phyloP scores from a whole-genome alignment of 2,113 vertebrate genomes.

The Ptyas mucosa region DNA sequence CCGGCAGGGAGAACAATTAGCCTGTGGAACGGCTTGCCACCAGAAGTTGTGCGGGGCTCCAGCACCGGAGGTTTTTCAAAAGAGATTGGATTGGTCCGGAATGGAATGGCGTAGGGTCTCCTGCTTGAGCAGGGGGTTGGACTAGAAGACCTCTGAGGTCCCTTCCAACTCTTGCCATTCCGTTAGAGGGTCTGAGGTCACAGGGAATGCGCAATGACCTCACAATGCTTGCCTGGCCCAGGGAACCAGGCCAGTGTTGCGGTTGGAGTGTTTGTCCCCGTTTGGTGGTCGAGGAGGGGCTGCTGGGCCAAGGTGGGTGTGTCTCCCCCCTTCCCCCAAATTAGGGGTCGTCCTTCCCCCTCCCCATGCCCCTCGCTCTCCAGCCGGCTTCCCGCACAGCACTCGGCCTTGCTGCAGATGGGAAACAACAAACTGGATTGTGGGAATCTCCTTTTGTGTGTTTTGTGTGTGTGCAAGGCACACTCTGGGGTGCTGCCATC shows the following conservation, averaged over 20 bases:
- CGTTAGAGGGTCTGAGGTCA: neutral
- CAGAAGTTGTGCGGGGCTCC: too few species aligned
- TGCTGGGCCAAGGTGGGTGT: neutral
- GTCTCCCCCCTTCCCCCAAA: too few species aligned
- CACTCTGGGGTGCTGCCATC: neutral
- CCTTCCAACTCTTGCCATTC: neutral
- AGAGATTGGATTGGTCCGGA: too few species aligned
- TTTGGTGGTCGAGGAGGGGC: neutral
- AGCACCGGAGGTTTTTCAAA: too few species aligned
- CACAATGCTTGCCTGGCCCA: neutral
- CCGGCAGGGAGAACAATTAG: too few species aligned
- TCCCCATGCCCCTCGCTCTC: too few species aligned
- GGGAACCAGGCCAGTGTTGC: neutral
- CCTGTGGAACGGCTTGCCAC: too few species aligned
- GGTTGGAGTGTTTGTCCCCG: fast-evolving
- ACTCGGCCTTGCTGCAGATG: neutral
- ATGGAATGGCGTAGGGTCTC: too few species aligned
- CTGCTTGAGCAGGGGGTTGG: too few species aligned
- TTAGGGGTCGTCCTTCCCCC: too few species aligned
- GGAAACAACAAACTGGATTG: neutral
- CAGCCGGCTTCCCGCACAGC: fast-evolving
- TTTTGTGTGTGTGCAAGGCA: neutral
- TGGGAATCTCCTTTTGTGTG: too few species aligned
- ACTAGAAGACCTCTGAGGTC: neutral
- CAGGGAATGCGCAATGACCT: neutral